A percentile compares a stretch with the other conserved stretches of the same genome.
phyloP scores from a whole-genome alignment of 2,888 invertebrate genomes.

The Hydroisotoma schaefferi region DNA sequence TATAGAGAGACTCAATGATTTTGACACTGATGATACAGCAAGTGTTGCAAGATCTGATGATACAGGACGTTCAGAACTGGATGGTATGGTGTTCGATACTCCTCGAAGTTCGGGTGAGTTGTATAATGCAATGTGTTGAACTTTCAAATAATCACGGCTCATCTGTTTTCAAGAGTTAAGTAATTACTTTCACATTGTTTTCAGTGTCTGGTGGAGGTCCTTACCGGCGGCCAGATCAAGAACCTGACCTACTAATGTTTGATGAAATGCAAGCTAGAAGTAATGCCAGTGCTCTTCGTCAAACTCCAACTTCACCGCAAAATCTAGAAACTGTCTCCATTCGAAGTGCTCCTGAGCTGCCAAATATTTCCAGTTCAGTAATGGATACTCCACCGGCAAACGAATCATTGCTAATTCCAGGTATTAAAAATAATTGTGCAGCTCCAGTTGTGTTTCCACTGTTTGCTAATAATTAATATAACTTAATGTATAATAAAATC shows the following conservation, averaged over 20 bases:
- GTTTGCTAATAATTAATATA: background rate
- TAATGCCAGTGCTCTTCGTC: conserved; percentile 26
- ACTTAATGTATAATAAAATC: no score
- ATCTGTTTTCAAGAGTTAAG: background rate
- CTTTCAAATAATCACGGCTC: no score
- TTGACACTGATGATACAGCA: conserved; percentile 66
- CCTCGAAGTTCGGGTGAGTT: conserved; percentile 41
- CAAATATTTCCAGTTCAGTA: conserved; percentile 5
- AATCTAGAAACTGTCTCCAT: conserved; percentile 30
- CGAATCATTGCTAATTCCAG: conserved; percentile 19
- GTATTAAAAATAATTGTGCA: conserved; percentile 6
- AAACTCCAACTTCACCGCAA: conserved; percentile 11
- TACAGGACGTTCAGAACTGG: conserved; percentile 60
- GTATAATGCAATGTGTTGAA: no score
- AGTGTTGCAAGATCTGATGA: conserved; percentile 72
- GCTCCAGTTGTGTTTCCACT: no score
- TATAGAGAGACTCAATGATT: conserved; percentile 85
- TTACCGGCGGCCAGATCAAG: conserved; percentile 36
- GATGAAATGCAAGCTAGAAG: conserved; percentile 37
- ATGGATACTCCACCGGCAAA: conserved; percentile 15
- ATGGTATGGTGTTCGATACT: conserved; percentile 44
- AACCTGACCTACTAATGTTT: conserved; percentile 42
- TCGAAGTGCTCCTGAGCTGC: conserved; percentile 26
- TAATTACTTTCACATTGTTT: no score
- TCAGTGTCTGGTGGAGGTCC: conserved; percentile 42